A percentile compares a stretch with the other conserved stretches of the same genome.
Conservation (phyloP, 1,140 invertebrate species). For the Ceratosolen fusciceps region DNA sequence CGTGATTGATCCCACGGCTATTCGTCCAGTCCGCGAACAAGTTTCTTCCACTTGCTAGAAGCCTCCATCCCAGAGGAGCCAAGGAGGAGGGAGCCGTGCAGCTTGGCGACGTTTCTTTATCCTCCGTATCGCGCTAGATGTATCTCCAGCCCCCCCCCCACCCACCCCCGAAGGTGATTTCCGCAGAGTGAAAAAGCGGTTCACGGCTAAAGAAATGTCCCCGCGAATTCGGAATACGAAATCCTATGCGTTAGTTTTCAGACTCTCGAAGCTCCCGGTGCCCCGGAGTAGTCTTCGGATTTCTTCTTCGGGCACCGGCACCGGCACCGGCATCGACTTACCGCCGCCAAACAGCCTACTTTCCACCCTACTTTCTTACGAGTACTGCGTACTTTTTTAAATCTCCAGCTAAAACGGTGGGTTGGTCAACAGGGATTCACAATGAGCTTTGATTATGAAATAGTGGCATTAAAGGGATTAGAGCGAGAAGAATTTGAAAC, state of each 20-base stretch:
- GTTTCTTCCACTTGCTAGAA: slow-evolving; percentile 32
- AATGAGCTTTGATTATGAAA: too few species aligned
- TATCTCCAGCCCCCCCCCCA: too few species aligned
- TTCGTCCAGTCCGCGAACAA: slow-evolving; percentile 26
- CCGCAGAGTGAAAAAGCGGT: slow-evolving; percentile 3
- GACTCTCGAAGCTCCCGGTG: background rate
- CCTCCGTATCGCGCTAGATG: background rate
- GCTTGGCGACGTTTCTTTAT: slow-evolving; percentile 8
- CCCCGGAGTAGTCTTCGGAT: too few species aligned
- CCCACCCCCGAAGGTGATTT: slow-evolving; percentile 33
- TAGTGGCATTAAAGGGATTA: too few species aligned
- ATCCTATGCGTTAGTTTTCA: background rate
- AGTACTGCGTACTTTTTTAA: too few species aligned
- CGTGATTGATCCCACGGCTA: slow-evolving; percentile 41
- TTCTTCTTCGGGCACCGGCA: too few species aligned
- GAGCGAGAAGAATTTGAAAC: too few species aligned
- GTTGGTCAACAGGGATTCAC: too few species aligned
- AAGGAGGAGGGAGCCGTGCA: background rate
- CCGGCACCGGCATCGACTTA: too few species aligned
- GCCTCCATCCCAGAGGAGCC: slow-evolving; percentile 31
- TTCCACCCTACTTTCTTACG: too few species aligned
- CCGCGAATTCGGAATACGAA: background rate
- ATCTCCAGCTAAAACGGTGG: too few species aligned
- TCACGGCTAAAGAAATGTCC: background rate
- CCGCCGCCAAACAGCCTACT: too few species aligned